Percentiles rank a stretch among this genome's conserved stretches.
Evolutionary conservation across 2,113 vertebrate species (phyloP).

Genomic region (Xenotilapia leptura): DNA sequence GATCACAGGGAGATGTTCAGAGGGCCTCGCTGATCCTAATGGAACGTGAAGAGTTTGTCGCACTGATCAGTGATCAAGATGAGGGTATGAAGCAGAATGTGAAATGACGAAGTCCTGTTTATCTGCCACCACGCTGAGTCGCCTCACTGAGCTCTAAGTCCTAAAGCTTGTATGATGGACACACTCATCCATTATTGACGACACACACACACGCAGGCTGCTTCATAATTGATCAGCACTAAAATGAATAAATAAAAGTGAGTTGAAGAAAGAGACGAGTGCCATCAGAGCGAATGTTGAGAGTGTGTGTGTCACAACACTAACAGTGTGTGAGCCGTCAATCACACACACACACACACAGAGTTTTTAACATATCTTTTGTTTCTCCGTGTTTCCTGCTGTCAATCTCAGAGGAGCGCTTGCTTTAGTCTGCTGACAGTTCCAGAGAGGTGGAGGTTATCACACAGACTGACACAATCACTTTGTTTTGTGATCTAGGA

Average conservation of each 20-base stretch:
- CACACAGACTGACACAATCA: background rate
- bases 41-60: background rate
- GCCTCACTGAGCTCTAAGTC: slow-evolving; percentile 30
- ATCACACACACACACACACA: background rate
- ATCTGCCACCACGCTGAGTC: slow-evolving; percentile 12
- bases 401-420: background rate
- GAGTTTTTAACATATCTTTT: background rate
- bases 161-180: slow-evolving; percentile 60
- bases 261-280: slow-evolving; percentile 22
- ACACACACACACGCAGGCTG: slow-evolving; percentile 12
- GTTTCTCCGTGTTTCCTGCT: background rate
- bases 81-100: background rate
- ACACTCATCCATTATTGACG: slow-evolving; percentile 51
- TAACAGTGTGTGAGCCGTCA: background rate
- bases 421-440: background rate
- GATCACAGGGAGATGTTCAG: background rate
- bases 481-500: background rate
- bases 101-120: slow-evolving; percentile 4
- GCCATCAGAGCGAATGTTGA: slow-evolving; percentile 24
- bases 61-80: background rate
- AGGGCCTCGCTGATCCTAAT: background rate
- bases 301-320: background rate
- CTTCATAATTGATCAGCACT: slow-evolving; percentile 52
- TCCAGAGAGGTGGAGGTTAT: background rate
- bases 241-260: slow-evolving; percentile 63